Conservation (phyloP, 2,797 vertebrate species). For the Chelon labrosus region DNA sequence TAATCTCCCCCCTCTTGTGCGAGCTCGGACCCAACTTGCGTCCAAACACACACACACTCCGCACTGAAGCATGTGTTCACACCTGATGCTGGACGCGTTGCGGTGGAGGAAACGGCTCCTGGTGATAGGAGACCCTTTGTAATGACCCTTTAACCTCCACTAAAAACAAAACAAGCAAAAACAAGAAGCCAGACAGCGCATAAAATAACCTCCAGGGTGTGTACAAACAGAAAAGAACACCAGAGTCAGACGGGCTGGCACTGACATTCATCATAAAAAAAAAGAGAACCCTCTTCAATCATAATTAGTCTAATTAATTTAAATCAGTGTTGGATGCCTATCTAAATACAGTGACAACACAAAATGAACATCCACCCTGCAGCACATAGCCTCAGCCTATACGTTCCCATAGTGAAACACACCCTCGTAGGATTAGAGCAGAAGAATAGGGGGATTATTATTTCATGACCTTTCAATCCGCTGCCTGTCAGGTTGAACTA, state of each 20-base stretch:
- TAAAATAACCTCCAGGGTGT: constrained; percentile 74
- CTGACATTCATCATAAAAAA: constrained; percentile 84
- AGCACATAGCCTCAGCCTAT: constrained; percentile 75
- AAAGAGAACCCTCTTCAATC: constrained; percentile 77
- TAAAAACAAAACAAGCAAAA: not conserved
- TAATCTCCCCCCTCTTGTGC: constrained; percentile 48
- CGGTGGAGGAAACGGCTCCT: constrained; percentile 51
- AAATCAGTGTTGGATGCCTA: constrained; percentile 80
- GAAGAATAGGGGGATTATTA: constrained; percentile 85
- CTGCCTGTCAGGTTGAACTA: constrained; percentile 86
- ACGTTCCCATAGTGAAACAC: constrained; percentile 84
- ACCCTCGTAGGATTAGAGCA: constrained; percentile 83
- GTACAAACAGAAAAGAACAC: constrained; percentile 47
- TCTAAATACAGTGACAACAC: constrained; percentile 80
- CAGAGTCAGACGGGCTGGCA: constrained; percentile 81
- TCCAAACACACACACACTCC: constrained; percentile 16
- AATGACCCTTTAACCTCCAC: constrained; percentile 77
- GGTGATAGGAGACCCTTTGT: constrained; percentile 30
- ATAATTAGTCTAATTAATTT: constrained; percentile 85
- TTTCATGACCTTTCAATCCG: constrained; percentile 87
- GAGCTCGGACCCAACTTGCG: constrained; percentile 15
- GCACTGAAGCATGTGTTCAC: constrained; percentile 51
- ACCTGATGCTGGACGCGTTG: constrained; percentile 55
- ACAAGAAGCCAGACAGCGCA: constrained; percentile 31
- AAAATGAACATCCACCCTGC: constrained; percentile 78